Percentiles rank a stretch among this genome's conserved stretches.
These are phyloP conservation scores for Ephydatia muelleri DNA, from an alignment of 37 sponge, comb jelly and placozoan species.

Conservation along the genomic window DNA sequence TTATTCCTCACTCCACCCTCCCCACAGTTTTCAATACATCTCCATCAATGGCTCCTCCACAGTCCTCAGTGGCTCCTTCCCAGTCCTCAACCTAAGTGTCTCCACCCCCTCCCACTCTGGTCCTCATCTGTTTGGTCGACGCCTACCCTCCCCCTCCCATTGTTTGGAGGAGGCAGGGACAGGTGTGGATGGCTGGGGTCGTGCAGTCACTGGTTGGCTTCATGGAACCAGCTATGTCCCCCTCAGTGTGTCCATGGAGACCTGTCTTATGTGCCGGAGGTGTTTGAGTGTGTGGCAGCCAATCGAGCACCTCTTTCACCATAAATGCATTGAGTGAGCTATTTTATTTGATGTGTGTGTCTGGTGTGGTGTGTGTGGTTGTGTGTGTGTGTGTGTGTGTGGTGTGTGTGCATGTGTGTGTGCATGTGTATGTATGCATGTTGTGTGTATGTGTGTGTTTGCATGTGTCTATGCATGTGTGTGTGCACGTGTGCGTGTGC, in stretches of 20 bases:
- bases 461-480: no score
- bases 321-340: not conserved
- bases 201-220: not conserved
- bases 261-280: not conserved
- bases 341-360: not conserved
- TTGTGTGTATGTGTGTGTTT: no score
- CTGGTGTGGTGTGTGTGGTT: no score
- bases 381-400: no score
- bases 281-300: not conserved
- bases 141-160: not conserved
- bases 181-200: not conserved
- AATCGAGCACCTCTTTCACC: not conserved
- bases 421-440: no score
- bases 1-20: not conserved
- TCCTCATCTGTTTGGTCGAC: not conserved
- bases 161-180: not conserved
- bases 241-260: no score
- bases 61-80: not conserved
- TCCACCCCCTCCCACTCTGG: not conserved
- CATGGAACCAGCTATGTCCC: not conserved
- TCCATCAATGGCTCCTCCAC: not conserved
- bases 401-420: no score
- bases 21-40: not conserved
- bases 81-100: not conserved
- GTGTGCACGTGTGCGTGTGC: no score